Conservation (phyloP, 2,888 invertebrate species). For the Megalurothrips usitatus region DNA sequence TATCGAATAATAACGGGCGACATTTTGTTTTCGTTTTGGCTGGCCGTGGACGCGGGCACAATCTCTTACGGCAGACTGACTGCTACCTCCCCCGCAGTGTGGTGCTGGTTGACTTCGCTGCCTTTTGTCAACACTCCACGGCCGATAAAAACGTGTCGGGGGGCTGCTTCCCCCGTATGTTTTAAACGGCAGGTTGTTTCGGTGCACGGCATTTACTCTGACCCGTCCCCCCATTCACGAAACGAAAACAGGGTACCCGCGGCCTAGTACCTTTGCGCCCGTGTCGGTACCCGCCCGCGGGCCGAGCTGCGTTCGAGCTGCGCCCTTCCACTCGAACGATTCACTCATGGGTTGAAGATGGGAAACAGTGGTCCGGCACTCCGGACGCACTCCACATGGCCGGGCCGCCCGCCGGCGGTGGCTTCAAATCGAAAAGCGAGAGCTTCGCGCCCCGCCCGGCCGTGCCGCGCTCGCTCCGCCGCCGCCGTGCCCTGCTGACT, state of each 20-base stretch:
- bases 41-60: no score
- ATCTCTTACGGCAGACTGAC: no score
- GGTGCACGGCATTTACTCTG: not conserved
- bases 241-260: not conserved
- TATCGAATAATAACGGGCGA: no score
- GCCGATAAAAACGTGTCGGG: not conserved
- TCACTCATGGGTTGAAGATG: not conserved
- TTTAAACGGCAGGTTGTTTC: not conserved
- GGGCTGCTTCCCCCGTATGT: not conserved
- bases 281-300: not conserved
- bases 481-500: not conserved
- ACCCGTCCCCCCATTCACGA: no score
- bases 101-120: no score
- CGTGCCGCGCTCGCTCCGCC: no score
- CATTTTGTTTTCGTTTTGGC: no score
- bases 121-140: no score
- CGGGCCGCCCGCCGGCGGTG: not conserved
- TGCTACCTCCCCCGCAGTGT: no score
- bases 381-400: not conserved
- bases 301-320: not conserved
- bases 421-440: conserved; percentile 8
- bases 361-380: not conserved
- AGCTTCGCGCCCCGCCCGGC: not conserved
- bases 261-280: not conserved
- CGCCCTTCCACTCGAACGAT: no score